Evolutionary conservation across 2,888 invertebrate species (phyloP), one percentile per base, ranked within the genome.

Genomic region (Rhagonycha fulva): DNA sequence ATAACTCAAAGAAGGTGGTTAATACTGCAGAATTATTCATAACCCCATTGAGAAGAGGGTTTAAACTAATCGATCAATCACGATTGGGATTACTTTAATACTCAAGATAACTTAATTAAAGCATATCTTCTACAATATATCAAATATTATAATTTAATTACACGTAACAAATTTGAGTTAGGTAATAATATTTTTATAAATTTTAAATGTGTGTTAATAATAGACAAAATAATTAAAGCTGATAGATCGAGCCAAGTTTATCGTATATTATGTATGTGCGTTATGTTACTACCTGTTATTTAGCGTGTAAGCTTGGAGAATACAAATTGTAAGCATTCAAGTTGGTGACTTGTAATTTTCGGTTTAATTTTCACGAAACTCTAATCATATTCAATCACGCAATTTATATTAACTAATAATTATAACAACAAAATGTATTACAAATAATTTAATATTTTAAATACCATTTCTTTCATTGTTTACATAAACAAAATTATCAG

Each of bases 11-110:
- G 63, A 66, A 66, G 63, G 63, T 66, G 63, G 24, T 66, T 66
- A 66, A 66, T 66, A 66, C 63, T 19, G 14, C n/a, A 19, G 63
- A 66, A 66, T 66, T 66, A 66, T 66, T 66, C 63, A 66, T 66
- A 66, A 24, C 63, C 63, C 63, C 63, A 24, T 66, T 66, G 63
- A 66, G 63, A 26, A 26, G 23, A 66, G 63, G 63, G 19, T 66
- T 66, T 24, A 26, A 66, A 66, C 63, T 66, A 66, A 66, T 66
- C 63, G 63, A 66, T 66, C 63, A 66, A 66, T 66, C 63, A 66
- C 63, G 63, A 66, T 66, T 14, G 63, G 63, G 63, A 66, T 66
- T 66, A 66, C 63, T 66, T 66, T 66, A 66, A 66, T 66, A 66
- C 63, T 19, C 63, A 24, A 24, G 26, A 23, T 66, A 66, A 66